Evolutionary conservation across 2,888 invertebrate species (phyloP).

Genomic region (Zaprionus lineosus): DNA sequence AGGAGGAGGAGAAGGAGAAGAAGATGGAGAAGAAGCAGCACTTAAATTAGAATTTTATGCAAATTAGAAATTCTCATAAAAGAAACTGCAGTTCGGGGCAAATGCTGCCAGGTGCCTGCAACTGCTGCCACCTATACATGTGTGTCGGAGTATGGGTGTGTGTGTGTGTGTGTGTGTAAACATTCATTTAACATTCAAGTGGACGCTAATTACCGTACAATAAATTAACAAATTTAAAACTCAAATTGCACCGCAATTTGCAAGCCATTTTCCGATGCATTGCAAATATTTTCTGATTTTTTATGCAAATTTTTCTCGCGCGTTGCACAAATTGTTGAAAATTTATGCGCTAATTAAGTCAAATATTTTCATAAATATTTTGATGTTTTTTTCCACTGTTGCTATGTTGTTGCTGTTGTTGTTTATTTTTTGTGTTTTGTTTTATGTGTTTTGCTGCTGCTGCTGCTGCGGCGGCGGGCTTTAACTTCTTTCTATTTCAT

Average conservation of each 20-base stretch:
- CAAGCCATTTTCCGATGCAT: neutral
- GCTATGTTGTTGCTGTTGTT: neutral
- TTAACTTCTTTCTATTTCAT: slow-evolving; percentile 12
- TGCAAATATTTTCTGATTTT: slow-evolving; percentile 9
- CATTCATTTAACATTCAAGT: neutral
- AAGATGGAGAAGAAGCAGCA: slow-evolving; percentile 36
- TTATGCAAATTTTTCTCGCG: slow-evolving; percentile 3
- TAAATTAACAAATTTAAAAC: slow-evolving; percentile 39
- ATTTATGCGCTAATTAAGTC: slow-evolving; percentile 52
- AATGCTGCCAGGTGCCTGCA: slow-evolving; percentile 8
- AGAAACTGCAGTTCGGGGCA: slow-evolving; percentile 25
- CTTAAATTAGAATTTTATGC: slow-evolving; percentile 82
- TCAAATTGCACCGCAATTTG: slow-evolving; percentile 25
- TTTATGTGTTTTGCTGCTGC: no score
- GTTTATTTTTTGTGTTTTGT: no score
- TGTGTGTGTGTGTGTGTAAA: no score
- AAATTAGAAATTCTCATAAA: slow-evolving; percentile 66
- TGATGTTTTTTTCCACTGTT: no score
- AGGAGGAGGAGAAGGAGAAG: slow-evolving; percentile 22
- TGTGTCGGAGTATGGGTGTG: no score
- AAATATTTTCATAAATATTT: slow-evolving; percentile 29
- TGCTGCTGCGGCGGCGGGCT: no score
- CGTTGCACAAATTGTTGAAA: slow-evolving; percentile 13
- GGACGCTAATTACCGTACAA: slow-evolving; percentile 23
- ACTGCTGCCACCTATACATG: no score